Percentiles rank a stretch among this genome's conserved stretches.
Conservation (phyloP, 2,797 vertebrate species). For the Decapterus maruadsi region DNA sequence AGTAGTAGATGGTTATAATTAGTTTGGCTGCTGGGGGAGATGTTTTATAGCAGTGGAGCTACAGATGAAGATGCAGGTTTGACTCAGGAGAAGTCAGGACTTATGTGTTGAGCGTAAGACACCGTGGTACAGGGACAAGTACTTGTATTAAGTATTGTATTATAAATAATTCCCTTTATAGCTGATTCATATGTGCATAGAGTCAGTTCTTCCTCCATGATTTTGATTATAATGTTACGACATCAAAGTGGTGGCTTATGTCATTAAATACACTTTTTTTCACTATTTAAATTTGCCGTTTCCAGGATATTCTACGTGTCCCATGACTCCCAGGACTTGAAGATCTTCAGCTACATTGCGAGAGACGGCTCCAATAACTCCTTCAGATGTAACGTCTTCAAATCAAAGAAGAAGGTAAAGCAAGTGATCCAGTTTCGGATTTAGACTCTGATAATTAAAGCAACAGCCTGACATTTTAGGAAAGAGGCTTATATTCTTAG, state of each 20-base stretch:
- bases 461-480: not conserved
- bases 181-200: not conserved
- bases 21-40: conserved; percentile 16
- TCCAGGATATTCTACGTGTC: conserved; percentile 93
- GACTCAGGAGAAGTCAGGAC: not conserved
- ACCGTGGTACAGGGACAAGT: not conserved
- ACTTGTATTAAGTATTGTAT: conserved; percentile 1
- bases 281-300: conserved; percentile 1
- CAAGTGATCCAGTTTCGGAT: not conserved
- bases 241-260: not conserved
- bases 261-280: not conserved
- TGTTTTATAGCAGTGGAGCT: conserved; percentile 26
- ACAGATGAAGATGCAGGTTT: conserved; percentile 30
- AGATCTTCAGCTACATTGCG: conserved; percentile 92
- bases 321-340: conserved; percentile 91
- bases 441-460: not conserved
- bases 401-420: conserved; percentile 92
- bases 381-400: conserved; percentile 93
- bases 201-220: not conserved
- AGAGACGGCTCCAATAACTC: conserved; percentile 89
- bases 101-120: not conserved
- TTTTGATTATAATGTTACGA: not conserved
- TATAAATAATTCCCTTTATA: not conserved
- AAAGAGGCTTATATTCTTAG: not conserved
- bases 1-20: not conserved